These are phyloP conservation scores for Chloroceryle aenea DNA, from an alignment of 2,113 vertebrate genomes.

Conservation along the genomic window DNA sequence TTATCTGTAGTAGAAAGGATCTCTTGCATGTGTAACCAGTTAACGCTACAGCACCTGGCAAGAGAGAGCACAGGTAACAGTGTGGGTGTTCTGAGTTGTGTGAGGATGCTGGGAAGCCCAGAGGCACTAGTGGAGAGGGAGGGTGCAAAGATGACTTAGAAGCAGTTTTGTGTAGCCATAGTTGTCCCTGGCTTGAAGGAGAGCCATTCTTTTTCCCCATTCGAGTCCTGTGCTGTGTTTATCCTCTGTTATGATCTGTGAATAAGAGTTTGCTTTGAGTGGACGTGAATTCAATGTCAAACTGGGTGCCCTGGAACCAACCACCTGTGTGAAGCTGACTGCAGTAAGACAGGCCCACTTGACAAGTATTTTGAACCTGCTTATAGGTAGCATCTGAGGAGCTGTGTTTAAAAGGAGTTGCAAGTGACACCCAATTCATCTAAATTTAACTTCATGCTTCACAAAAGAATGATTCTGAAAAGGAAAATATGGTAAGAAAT, in stretches of 20 bases:
- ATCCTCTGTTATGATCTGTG: background rate
- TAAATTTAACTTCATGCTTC: constrained; percentile 9
- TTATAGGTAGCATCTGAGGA: background rate
- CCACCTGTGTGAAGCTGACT: background rate
- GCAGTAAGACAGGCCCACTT: background rate
- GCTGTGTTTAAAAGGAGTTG: background rate
- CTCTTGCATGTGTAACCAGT: background rate
- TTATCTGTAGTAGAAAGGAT: background rate
- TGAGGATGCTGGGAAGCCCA: background rate
- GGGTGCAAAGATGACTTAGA: background rate
- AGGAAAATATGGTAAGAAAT: background rate
- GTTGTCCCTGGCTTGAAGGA: background rate
- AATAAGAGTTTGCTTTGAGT: background rate
- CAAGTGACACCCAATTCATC: background rate
- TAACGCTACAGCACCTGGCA: background rate
- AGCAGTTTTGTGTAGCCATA: background rate
- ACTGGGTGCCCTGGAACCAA: background rate
- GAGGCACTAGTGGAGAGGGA: background rate
- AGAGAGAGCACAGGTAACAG: background rate
- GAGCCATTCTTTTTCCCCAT: background rate
- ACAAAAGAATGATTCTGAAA: background rate
- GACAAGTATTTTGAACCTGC: background rate
- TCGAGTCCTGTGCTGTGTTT: background rate
- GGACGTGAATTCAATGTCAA: background rate
- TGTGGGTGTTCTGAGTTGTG: background rate